Base-by-base conservation (phyloP, 2,888 invertebrate species). In the Sympetrum striolatum region DNA sequence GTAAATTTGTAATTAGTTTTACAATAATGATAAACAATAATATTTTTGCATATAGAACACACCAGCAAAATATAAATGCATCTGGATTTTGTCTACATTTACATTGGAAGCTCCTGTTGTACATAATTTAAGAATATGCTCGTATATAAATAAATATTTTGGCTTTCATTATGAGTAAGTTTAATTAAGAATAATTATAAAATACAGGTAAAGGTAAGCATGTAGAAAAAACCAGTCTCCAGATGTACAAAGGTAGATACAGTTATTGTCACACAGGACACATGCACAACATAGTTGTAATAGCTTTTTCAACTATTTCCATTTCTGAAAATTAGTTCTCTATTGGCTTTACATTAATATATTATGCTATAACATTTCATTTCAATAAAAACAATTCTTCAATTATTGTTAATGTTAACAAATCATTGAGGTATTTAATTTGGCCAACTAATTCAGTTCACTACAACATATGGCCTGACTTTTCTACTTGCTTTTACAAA, bases 11-110 rank as follows among this genome's bases (percentile, higher is more conserved):
- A 58, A 86, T 86, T 60, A 86, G 86, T 60, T 86, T 86, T 60
- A 86, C 86, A 86, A 37, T 86, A 37, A 86, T 86, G 60, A 60
- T 86, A 86, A 86, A 86, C 60, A 86, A 86, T 64, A 64, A 86
- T 86, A 86, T n/a, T 60, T 86, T 86, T 86, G 86, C 86, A 64
- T 86, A 86, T 86, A 22, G 86, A 86, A 86, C 60, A 86, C 60
- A 86, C 86, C 86, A 86, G 86, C 86, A 86, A 86, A 86, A 86
- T 86, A 86, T 86, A 86, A 86, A 86, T 60, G 60, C 86, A 86
- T 64, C 58, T 86, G 60, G 86, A 60, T 86, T 86, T 86, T 86
- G 37, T 86, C 60, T 37, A 86, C 60, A 58, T 86, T 60, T 86
- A 37, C 53, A 37, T 64, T 86, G 86, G 86, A 86, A 86, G 86